phyloP scores from a whole-genome alignment of 2,113 vertebrate genomes.

The Cynoglossus semilaevis region DNA sequence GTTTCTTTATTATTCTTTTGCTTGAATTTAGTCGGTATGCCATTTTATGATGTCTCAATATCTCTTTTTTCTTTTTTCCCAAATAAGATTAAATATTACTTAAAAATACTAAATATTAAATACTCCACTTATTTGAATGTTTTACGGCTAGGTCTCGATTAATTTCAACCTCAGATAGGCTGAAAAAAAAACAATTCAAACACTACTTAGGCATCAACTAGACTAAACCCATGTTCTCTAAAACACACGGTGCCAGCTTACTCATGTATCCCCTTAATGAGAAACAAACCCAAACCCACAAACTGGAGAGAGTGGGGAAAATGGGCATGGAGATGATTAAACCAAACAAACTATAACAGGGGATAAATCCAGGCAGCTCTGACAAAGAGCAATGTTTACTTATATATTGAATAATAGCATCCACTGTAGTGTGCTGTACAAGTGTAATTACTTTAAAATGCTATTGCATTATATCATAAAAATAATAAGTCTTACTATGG shows the following conservation, averaged over 20 bases:
- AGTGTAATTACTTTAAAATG: too few species aligned
- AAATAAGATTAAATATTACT: background rate
- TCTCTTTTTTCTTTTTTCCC: constrained; percentile 26
- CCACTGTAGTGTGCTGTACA: too few species aligned
- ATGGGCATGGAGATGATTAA: constrained; percentile 3
- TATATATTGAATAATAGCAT: background rate
- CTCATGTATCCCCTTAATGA: constrained; percentile 38
- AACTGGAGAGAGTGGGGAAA: constrained; percentile 13
- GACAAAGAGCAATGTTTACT: constrained; percentile 4
- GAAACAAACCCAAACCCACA: constrained; percentile 34
- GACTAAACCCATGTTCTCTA: constrained; percentile 20
- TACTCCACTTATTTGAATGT: too few species aligned
- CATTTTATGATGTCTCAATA: constrained; percentile 9
- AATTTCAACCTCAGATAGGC: too few species aligned
- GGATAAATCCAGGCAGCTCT: constrained; percentile 15
- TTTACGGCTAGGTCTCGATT: too few species aligned
- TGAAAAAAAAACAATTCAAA: too few species aligned
- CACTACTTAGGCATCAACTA: constrained; percentile 9
- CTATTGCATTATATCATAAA: too few species aligned
- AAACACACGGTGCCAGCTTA: constrained; percentile 22
- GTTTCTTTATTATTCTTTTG: constrained; percentile 32
- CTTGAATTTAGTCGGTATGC: too few species aligned
- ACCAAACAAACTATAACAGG: constrained; percentile 11
- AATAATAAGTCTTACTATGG: too few species aligned
- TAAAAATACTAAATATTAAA: too few species aligned